phyloP scores from a whole-genome alignment of 2,888 invertebrate genomes.

The Aradus depressus region DNA sequence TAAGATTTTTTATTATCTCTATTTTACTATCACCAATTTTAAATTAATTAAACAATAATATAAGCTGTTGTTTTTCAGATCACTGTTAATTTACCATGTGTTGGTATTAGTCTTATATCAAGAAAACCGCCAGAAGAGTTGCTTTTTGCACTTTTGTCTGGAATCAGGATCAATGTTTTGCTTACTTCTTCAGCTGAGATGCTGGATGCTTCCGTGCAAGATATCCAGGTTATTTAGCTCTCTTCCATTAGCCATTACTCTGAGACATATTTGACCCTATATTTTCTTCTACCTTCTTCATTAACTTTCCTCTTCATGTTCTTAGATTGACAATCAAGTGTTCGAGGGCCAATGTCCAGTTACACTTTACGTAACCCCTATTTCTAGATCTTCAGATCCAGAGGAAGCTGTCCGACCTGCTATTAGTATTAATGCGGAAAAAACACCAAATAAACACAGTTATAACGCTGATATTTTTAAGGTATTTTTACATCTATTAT shows the following conservation, averaged over 20 bases:
- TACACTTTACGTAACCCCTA: constrained; percentile 58
- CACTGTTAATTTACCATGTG: constrained; percentile 45
- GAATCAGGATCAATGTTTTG: constrained; percentile 51
- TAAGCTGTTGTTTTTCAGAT: constrained; percentile 41
- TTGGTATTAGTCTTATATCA: constrained; percentile 69
- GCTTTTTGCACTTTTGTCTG: constrained; percentile 57
- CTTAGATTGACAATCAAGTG: constrained; percentile 65
- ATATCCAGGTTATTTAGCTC: constrained; percentile 72
- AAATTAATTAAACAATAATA: not conserved
- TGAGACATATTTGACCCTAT: too few relatives aligned
- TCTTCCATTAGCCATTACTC: too few relatives aligned
- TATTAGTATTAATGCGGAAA: constrained; percentile 66
- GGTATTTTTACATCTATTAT: constrained; percentile 37
- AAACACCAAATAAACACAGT: constrained; percentile 47
- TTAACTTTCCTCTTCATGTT: constrained; percentile 11
- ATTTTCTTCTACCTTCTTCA: constrained; percentile 22
- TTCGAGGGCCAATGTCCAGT: constrained; percentile 76
- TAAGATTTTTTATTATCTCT: not conserved
- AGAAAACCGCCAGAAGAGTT: constrained; percentile 67
- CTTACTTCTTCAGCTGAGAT: constrained; percentile 44
- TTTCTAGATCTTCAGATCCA: constrained; percentile 40
- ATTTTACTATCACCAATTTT: not conserved
- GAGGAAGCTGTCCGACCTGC: constrained; percentile 49
- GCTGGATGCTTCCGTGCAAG: constrained; percentile 59
- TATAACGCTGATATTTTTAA: constrained; percentile 79